Evolutionary conservation across 2,888 invertebrate genomes (phyloP).

Genomic region (Bhutanitis thaidina): DNA sequence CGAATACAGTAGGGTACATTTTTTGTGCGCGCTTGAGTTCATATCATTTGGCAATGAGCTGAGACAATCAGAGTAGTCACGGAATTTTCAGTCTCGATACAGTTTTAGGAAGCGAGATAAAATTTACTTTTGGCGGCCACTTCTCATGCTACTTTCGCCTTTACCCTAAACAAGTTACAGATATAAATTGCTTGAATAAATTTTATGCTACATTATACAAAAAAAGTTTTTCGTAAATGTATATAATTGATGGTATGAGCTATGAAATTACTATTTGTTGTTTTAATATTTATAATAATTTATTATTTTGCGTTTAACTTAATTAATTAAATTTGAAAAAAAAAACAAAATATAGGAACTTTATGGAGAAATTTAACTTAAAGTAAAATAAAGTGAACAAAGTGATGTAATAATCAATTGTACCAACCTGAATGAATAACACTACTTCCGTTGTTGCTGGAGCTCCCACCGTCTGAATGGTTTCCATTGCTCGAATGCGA

Average conservation of each 20-base stretch:
- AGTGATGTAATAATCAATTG: background rate
- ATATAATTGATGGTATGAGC: no score
- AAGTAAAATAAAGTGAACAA: background rate
- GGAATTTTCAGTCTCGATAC: background rate
- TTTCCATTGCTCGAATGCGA: background rate
- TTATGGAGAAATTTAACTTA: no score
- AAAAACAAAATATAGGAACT: no score
- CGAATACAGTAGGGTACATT: no score
- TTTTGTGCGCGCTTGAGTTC: no score
- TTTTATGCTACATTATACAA: background rate
- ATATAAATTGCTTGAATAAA: background rate
- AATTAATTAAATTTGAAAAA: no score
- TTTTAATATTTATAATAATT: no score
- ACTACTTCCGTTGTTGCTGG: background rate
- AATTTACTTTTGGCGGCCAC: background rate
- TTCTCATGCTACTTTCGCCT: background rate
- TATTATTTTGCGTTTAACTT: no score
- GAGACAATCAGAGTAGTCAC: background rate
- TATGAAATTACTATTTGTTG: no score
- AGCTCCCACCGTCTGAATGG: background rate
- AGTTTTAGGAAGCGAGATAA: background rate
- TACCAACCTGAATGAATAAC: background rate
- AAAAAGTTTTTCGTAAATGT: no score
- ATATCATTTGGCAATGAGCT: background rate
- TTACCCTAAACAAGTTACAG: background rate